Conservation (phyloP, 2,888 invertebrate species). For the Prosapia bicincta region DNA sequence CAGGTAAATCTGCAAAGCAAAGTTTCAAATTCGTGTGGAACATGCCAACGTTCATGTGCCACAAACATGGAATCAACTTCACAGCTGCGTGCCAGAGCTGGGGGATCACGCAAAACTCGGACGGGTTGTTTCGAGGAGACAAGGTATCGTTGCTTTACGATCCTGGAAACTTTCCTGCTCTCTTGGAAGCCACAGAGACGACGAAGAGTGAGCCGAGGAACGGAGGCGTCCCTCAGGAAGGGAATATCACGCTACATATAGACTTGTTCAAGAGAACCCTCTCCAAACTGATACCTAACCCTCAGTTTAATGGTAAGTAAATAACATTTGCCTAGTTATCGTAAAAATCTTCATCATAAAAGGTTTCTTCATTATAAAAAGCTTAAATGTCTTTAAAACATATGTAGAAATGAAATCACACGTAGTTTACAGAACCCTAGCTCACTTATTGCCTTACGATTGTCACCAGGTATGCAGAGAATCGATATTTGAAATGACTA, state of each 20-base stretch:
- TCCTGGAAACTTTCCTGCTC: constrained; percentile 54
- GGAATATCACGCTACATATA: constrained; percentile 62
- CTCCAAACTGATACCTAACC: constrained; percentile 57
- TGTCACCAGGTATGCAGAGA: no score
- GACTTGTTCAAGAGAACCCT: constrained; percentile 55
- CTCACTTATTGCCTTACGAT: no score
- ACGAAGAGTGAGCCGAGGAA: constrained; percentile 50
- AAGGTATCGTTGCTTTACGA: constrained; percentile 68
- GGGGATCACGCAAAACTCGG: constrained; percentile 62
- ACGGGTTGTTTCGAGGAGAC: constrained; percentile 64
- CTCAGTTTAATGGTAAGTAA: constrained; percentile 55
- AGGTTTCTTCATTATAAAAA: no score
- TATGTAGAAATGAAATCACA: no score
- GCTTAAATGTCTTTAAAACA: no score
- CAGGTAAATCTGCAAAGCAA: neutral
- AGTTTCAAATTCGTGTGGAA: constrained; percentile 63
- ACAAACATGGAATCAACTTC: constrained; percentile 59
- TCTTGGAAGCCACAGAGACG: constrained; percentile 35
- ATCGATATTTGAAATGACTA: no score
- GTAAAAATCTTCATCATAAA: no score
- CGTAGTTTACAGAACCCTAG: no score
- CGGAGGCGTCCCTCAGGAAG: constrained; percentile 75
- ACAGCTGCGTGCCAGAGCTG: constrained; percentile 54
- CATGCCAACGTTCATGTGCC: constrained; percentile 71
- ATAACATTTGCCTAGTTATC: no score